Base-by-base conservation (phyloP, 1,140 invertebrate genomes). In the Platyura marginata region DNA sequence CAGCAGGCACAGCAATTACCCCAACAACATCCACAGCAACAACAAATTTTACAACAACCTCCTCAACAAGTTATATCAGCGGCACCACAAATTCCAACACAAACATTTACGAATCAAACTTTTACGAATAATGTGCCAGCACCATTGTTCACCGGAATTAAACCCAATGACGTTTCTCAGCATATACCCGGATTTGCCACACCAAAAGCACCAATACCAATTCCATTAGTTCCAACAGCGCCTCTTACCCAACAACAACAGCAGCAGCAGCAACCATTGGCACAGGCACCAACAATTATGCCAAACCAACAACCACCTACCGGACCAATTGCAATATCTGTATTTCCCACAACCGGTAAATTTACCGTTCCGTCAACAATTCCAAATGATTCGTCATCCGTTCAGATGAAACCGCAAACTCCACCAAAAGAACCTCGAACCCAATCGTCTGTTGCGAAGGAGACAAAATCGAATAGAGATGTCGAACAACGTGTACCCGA, bases 61-160 rank as follows among this genome's bases (percentile, higher is more conserved):
- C n/a, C n/a, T n/a, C n/a, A n/a, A n/a, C n/a, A n/a, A n/a, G n/a
- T n/a, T n/a, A 49, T 62, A 20, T 37, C 62, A 63, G 67, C 69
- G 2, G 70, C 69, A 15, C 65, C 62, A 37, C 68, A 74, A 19
- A 82, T 83, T 51, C 77, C 77, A 9, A 72, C 76, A 5, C 78
- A 82, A 57, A 83, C 80, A 21, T 84, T 81, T 50, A 84, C 79
- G 21, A 84, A 84, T 62, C 79, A 82, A 50, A 77, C 73, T 45
- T 83, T 74, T 49, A 63, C 69, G 21, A 60, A 63, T 19, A 61
- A 58, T 42, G 51, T 62, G 21, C 59, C 61, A 0, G 51, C 50
- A 10, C 49, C 48, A 29, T 8, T 29, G 25, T 29, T 8, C 13
- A 29, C 25, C 13, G n/a, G n/a, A n/a, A n/a, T n/a, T n/a, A 29